Percentiles rank a stretch among this genome's conserved stretches.
These are phyloP conservation scores for Tokudaia muenninki DNA, from an alignment of 2,797 vertebrate species.

Conservation along the genomic window DNA sequence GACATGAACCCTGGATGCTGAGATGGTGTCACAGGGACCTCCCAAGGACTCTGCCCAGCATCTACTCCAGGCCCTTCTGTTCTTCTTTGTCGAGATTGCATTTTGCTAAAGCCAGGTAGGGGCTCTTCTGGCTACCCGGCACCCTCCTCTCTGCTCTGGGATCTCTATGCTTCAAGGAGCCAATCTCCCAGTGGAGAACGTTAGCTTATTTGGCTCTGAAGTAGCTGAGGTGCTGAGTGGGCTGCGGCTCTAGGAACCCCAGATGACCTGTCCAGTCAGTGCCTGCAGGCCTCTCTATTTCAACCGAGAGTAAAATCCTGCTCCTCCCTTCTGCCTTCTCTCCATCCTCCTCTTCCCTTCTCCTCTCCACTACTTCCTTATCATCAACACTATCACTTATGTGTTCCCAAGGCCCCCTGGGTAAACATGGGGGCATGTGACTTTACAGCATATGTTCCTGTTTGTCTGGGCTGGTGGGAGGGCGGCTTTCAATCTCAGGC, in stretches of 20 bases:
- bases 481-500: slow-evolving; percentile 13
- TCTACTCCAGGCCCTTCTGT: neutral
- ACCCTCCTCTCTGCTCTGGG: neutral
- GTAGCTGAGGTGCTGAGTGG: neutral
- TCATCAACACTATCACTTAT: neutral
- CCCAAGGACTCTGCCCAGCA: neutral
- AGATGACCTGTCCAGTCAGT: neutral
- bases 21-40: neutral
- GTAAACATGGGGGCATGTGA: neutral
- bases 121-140: neutral
- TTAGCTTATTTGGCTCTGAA: neutral
- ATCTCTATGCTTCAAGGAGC: neutral
- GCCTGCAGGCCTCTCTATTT: neutral
- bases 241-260: neutral
- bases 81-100: slow-evolving; percentile 12
- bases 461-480: neutral
- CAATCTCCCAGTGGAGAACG: neutral
- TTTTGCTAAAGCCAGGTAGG: neutral
- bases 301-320: neutral
- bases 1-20: neutral
- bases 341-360: neutral
- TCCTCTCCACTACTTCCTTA: neutral
- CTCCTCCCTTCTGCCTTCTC: neutral
- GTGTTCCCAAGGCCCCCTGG: neutral
- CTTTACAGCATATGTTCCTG: neutral